These are phyloP conservation scores for Steinernema feltiae DNA, from an alignment of 1,140 invertebrate genomes.

Conservation along the genomic window DNA sequence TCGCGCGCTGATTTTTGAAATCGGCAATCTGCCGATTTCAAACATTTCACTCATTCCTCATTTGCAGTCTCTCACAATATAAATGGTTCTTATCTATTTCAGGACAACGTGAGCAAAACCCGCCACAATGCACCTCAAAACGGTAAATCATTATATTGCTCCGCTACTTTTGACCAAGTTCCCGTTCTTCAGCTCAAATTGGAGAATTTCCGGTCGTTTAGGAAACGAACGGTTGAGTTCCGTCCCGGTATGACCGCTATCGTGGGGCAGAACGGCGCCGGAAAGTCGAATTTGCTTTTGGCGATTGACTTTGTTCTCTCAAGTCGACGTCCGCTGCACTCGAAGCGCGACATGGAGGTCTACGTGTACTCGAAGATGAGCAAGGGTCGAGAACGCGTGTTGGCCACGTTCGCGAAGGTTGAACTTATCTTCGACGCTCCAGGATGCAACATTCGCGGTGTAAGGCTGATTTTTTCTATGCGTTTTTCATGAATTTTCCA, in stretches of 20 bases:
- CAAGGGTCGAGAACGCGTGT: not conserved
- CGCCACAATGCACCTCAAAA: not conserved
- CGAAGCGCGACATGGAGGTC: not conserved
- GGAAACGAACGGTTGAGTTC: not conserved
- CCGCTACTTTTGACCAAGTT: not conserved
- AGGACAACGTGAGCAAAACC: too few species aligned
- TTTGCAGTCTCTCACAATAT: not conserved
- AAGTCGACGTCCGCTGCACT: not conserved
- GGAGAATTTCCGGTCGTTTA: slow-evolving; percentile 4
- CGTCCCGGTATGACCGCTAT: not conserved
- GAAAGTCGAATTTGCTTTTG: not conserved
- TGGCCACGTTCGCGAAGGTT: not conserved
- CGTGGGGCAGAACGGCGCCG: not conserved
- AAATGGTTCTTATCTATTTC: not conserved
- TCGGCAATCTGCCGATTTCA: too few species aligned
- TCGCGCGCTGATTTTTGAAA: too few species aligned
- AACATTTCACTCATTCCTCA: not conserved
- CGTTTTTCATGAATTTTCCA: not conserved
- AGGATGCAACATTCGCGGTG: not conserved
- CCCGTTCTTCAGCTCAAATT: not conserved
- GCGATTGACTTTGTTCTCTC: slow-evolving; percentile 5
- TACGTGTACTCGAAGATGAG: not conserved
- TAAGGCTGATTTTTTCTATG: not conserved
- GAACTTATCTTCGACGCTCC: not conserved
- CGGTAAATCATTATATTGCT: too few species aligned